phyloP scores from a whole-genome alignment of 2,888 invertebrate genomes.

The Callyntrura guangdongensis region DNA sequence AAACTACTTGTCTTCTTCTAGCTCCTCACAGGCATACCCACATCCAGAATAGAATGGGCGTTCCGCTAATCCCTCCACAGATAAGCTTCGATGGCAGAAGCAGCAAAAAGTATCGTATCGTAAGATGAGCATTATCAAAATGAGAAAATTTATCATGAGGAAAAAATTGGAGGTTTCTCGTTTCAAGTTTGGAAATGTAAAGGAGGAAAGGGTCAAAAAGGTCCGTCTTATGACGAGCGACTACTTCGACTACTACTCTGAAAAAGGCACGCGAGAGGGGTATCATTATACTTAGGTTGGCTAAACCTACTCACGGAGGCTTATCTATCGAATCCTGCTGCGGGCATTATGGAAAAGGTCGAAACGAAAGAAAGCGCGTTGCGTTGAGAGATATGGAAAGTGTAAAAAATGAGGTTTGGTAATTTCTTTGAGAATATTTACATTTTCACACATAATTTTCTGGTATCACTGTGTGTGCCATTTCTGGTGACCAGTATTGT shows the following conservation, averaged over 20 bases:
- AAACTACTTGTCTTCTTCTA: conserved; percentile 45
- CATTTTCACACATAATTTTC: conserved; percentile 10
- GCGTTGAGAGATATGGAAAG: conserved; percentile 35
- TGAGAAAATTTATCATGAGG: conserved; percentile 54
- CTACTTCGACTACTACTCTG: neutral
- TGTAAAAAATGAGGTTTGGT: conserved; percentile 59
- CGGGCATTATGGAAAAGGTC: neutral
- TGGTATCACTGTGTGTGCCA: conserved; percentile 67
- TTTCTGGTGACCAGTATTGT: conserved; percentile 68
- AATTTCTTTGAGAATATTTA: neutral
- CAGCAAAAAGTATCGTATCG: conserved; percentile 68
- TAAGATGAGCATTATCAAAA: conserved; percentile 71
- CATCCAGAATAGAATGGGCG: neutral
- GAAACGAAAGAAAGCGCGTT: neutral
- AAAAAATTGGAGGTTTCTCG: conserved; percentile 68
- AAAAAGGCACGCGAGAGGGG: conserved; percentile 35
- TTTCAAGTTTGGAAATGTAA: conserved; percentile 54
- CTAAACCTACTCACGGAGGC: neutral
- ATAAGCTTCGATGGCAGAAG: conserved; percentile 42
- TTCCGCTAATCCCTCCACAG: neutral
- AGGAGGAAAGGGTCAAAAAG: no score
- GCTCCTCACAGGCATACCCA: conserved; percentile 49
- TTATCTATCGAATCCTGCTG: neutral
- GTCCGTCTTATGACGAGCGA: conserved; percentile 12
- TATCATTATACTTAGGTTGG: conserved; percentile 48